phyloP scores from a whole-genome alignment of 2,888 invertebrate genomes.

The Troides oblongomaculatus region DNA sequence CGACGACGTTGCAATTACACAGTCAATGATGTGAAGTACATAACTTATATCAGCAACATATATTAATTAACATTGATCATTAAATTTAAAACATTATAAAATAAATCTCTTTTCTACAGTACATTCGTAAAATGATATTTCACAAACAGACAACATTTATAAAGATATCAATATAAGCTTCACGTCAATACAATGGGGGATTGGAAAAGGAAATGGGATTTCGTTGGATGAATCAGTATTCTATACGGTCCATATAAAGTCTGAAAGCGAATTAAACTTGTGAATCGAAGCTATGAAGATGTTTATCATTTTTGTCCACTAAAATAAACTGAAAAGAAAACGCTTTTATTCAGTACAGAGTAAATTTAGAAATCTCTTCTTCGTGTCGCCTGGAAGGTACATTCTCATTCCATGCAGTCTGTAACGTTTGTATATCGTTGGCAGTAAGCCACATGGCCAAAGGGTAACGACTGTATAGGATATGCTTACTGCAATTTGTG shows the following conservation, averaged over 20 bases:
- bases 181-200: slow-evolving; percentile 20
- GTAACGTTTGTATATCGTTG: slow-evolving; percentile 6
- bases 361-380: no score
- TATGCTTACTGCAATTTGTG: slow-evolving; percentile 17
- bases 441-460: slow-evolving; percentile 14
- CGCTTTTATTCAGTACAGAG: background rate
- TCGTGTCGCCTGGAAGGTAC: no score
- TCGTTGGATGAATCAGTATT: slow-evolving; percentile 19
- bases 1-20: background rate
- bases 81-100: background rate
- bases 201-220: slow-evolving; percentile 25
- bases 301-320: background rate
- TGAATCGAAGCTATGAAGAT: background rate
- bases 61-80: background rate
- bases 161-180: slow-evolving; percentile 21
- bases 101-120: background rate
- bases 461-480: slow-evolving; percentile 12
- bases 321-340: background rate
- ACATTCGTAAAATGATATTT: background rate
- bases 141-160: background rate
- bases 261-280: slow-evolving; percentile 21
- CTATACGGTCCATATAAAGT: slow-evolving; percentile 15
- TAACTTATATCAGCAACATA: background rate
- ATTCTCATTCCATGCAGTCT: background rate
- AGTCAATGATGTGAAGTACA: background rate